Percentiles rank a stretch among this genome's conserved stretches.
phyloP scores from a whole-genome alignment of 2,113 vertebrate species.

The Polypterus bichir region DNA sequence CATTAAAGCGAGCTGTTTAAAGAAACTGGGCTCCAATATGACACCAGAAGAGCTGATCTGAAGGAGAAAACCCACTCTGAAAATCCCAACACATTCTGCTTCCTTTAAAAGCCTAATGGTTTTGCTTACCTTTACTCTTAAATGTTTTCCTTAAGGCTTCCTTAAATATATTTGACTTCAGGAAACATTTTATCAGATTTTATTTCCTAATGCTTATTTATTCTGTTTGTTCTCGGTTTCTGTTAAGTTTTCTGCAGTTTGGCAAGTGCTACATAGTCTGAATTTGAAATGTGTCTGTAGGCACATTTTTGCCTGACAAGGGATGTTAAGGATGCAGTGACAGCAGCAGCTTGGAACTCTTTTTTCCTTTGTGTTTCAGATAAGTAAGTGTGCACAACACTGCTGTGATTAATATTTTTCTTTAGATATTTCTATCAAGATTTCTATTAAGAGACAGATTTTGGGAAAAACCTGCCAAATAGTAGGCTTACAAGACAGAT shows the following conservation, averaged over 20 bases:
- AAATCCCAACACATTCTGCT: conserved; percentile 29
- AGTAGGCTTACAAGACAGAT: conserved; percentile 41
- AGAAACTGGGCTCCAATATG: no score
- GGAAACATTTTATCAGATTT: conserved; percentile 71
- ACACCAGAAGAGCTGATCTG: not conserved
- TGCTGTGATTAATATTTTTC: conserved; percentile 91
- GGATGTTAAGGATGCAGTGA: conserved; percentile 70
- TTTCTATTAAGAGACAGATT: conserved; percentile 73
- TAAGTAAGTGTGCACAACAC: conserved; percentile 78
- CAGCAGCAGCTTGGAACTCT: conserved; percentile 73
- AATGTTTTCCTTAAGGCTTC: conserved; percentile 49
- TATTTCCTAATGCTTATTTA: conserved; percentile 67
- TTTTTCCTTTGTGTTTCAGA: conserved; percentile 77
- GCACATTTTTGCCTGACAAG: conserved; percentile 84
- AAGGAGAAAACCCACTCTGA: conserved; percentile 2
- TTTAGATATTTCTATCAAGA: conserved; percentile 92
- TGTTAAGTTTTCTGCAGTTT: conserved; percentile 81
- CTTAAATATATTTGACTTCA: conserved; percentile 78
- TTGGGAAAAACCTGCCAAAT: conserved; percentile 60
- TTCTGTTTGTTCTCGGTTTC: conserved; percentile 85
- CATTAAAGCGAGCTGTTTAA: no score
- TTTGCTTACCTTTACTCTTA: conserved; percentile 43
- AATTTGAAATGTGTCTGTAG: conserved; percentile 85
- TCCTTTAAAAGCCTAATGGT: conserved; percentile 43
- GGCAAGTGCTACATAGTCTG: conserved; percentile 66